Percentiles rank a stretch among this genome's conserved stretches.
These are phyloP conservation scores for Orthonyx spaldingii DNA, from an alignment of 2,113 vertebrate genomes.

Conservation along the genomic window DNA sequence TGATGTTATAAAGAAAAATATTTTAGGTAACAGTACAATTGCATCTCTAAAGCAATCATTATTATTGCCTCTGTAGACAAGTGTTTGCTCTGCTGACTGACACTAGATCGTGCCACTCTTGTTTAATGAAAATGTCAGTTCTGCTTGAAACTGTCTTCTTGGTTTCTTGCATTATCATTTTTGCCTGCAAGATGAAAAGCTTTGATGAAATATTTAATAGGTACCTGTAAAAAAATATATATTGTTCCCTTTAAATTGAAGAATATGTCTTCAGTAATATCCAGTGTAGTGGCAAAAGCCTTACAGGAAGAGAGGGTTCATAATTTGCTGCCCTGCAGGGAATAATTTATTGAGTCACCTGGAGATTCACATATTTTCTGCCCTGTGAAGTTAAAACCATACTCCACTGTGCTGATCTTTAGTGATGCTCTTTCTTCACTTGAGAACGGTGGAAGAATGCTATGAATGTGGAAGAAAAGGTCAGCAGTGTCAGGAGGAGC, in stretches of 20 bases:
- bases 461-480: conserved; percentile 5
- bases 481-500: not conserved
- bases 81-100: not conserved
- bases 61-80: not conserved
- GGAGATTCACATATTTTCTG: not conserved
- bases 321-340: not conserved
- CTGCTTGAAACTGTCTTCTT: not conserved
- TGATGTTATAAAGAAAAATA: not conserved
- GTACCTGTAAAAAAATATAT: not conserved
- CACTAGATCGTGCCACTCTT: not conserved
- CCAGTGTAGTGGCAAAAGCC: not conserved
- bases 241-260: not conserved
- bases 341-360: not conserved
- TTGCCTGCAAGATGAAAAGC: not conserved
- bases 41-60: not conserved
- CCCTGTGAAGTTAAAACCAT: not conserved
- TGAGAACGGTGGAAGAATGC: not conserved
- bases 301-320: not conserved
- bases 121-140: not conserved
- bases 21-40: not conserved
- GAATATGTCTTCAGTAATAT: not conserved
- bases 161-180: not conserved
- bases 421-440: not conserved
- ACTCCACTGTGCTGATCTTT: not conserved
- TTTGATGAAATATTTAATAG: conserved; percentile 6